Base-by-base conservation (phyloP, 2,113 vertebrate genomes). In the Podarcis muralis region DNA sequence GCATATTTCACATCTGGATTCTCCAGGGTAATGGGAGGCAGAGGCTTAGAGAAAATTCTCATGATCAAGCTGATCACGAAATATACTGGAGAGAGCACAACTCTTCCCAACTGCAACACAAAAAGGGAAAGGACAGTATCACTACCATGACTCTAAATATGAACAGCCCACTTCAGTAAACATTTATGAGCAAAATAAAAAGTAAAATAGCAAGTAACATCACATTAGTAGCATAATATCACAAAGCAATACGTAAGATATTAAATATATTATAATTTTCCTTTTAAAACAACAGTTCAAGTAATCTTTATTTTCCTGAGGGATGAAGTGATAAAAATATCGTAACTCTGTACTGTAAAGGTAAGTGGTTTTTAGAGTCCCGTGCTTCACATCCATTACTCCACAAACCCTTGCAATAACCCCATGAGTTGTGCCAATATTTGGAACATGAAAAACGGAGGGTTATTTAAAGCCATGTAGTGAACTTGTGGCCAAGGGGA, bases 1-100 rank as follows among this genome's bases (percentile, higher is more conserved):
- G 96, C 93, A 87, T 96, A 96, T 90, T 96, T 96, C 75, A 96
- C 37, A 11, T 96, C 95, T 0, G 96, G 93, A 72, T 37, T 95
- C 94, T 96, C 94, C 0, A 96, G 87, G 30, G 96, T 96, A 93
- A 96, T 95, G 86, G 95, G 92, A 0, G 94, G 95, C 6, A 75
- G 6, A 1, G 95, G 79, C 79, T 90, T 94, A n/a, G 90, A 89
- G 43, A 96, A 96, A 25, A 96, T 68, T 84, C 93, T 96, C 92
- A 90, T 93, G 87, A 96, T 43, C 66, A 96, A 91, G n/a, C 48
- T 87, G 15, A 94, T 94, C 74, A 96, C 62, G 79, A 96, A 88
- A 93, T 91, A 94, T 85, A 96, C 81, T 0, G 96, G 96, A 23
- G 92, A 95, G 0, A 94, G 83, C 25, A 53, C 94, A 76, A 94